Percentiles rank a stretch among this genome's conserved stretches.
These are phyloP conservation scores for Geophilus truncorum DNA, from an alignment of 2,888 invertebrate genomes.

Conservation along the genomic window DNA sequence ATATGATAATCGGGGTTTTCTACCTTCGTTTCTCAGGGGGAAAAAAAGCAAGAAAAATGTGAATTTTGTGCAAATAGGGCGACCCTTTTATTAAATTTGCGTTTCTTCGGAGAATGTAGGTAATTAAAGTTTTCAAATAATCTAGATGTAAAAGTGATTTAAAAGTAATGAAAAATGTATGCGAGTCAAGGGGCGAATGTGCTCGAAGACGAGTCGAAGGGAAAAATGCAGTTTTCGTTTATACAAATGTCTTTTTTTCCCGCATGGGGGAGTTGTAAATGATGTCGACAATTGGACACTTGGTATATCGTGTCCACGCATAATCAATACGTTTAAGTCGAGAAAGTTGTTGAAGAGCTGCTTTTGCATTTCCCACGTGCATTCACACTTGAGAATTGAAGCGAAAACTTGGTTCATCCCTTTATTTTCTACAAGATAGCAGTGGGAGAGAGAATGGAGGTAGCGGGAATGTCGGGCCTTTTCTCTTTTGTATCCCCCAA, in stretches of 20 bases:
- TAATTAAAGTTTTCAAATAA: not conserved
- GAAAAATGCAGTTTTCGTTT: not conserved
- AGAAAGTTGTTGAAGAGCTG: not conserved
- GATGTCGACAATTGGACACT: not conserved
- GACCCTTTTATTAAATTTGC: not conserved
- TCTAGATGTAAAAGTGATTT: not conserved
- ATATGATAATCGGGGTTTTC: not conserved
- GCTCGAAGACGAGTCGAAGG: not conserved
- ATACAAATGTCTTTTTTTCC: not conserved
- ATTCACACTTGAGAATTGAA: slow-evolving; percentile 21
- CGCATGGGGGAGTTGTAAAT: not conserved
- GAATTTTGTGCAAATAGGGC: not conserved
- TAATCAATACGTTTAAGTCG: not conserved
- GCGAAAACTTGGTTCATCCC: slow-evolving; percentile 13
- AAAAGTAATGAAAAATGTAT: not conserved
- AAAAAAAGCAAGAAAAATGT: not conserved
- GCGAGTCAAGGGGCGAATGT: not conserved
- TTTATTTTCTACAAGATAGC: slow-evolving; percentile 22
- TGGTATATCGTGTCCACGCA: not conserved
- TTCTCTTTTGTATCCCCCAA: slow-evolving; percentile 8
- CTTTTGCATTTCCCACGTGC: not conserved
- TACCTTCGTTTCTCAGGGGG: not conserved
- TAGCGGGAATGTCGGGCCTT: not conserved
- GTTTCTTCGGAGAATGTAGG: not conserved
- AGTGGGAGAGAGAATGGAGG: not conserved